phyloP scores from a whole-genome alignment of 2,888 invertebrate genomes.

The Tinea pellionella region DNA sequence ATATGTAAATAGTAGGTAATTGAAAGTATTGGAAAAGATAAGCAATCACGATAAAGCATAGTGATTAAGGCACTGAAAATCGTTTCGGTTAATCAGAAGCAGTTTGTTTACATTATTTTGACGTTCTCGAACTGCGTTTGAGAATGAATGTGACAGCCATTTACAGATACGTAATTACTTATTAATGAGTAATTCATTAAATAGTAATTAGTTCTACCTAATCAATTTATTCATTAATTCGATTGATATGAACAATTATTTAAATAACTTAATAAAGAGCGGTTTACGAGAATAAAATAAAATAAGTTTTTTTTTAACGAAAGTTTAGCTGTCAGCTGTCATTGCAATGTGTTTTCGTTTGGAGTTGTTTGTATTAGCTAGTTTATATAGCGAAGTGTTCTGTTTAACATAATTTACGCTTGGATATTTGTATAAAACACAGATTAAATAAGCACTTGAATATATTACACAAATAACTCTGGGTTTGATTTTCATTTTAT shows the following conservation, averaged over 20 bases:
- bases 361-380: background rate
- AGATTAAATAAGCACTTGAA: background rate
- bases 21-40: background rate
- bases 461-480: background rate
- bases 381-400: background rate
- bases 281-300: too few species aligned
- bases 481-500: background rate
- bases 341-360: too few species aligned
- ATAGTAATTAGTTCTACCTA: too few species aligned
- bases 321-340: too few species aligned
- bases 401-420: background rate
- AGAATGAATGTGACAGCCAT: too few species aligned
- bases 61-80: background rate
- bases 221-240: too few species aligned
- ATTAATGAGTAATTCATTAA: too few species aligned
- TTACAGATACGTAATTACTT: too few species aligned
- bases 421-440: background rate
- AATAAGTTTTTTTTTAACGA: too few species aligned
- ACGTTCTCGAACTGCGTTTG: background rate
- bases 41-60: background rate
- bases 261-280: too few species aligned
- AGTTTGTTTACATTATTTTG: background rate
- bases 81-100: background rate
- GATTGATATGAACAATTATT: too few species aligned
- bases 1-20: background rate